Evolutionary conservation across 1,140 invertebrate species (phyloP).

Genomic region (Ips nitidus): DNA sequence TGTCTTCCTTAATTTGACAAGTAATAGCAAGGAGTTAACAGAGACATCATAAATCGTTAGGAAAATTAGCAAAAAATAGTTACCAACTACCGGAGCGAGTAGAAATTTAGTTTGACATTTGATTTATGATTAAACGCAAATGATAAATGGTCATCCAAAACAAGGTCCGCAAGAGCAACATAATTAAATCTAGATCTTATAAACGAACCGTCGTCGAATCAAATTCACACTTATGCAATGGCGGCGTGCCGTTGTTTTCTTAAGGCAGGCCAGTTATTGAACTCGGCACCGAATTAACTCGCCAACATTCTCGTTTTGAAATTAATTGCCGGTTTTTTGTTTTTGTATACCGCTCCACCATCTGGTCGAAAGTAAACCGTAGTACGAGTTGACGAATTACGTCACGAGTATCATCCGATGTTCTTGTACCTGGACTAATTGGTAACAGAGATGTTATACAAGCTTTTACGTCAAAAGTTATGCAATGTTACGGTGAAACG

Average conservation of each 20-base stretch:
- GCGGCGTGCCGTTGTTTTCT: constrained; percentile 19
- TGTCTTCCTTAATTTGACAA: too few relatives aligned
- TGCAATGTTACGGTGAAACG: too few relatives aligned
- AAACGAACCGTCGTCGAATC: constrained; percentile 12
- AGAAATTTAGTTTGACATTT: background rate
- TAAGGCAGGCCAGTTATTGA: constrained; percentile 27
- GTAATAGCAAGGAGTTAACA: too few relatives aligned
- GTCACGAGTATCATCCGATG: background rate
- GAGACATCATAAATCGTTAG: too few relatives aligned
- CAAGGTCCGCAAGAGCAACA: background rate
- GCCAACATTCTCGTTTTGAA: constrained; percentile 26
- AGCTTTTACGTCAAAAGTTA: too few relatives aligned
- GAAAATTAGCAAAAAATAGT: too few relatives aligned
- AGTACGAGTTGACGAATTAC: constrained; percentile 17
- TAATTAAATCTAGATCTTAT: constrained; percentile 20
- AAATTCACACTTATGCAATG: constrained; percentile 23
- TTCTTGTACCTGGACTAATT: too few relatives aligned
- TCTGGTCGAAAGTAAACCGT: constrained; percentile 17
- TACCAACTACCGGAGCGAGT: too few relatives aligned
- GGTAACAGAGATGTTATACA: too few relatives aligned
- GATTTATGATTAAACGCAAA: background rate
- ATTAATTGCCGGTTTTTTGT: constrained; percentile 22
- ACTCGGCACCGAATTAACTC: constrained; percentile 27
- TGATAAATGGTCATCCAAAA: constrained; percentile 6
- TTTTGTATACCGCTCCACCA: constrained; percentile 6